phyloP scores from a whole-genome alignment of 2,888 invertebrate genomes.

The Orthosia cruda region DNA sequence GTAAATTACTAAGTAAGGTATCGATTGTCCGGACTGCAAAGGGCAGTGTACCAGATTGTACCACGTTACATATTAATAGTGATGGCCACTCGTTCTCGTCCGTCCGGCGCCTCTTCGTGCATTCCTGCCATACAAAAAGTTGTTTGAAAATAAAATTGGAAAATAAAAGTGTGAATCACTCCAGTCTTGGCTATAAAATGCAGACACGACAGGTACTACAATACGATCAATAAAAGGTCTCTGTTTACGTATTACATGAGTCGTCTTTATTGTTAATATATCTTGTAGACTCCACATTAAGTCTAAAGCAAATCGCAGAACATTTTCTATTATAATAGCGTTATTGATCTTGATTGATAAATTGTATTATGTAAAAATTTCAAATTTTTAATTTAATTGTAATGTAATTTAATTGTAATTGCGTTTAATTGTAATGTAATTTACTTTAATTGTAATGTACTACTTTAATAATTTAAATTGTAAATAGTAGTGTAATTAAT shows the following conservation, averaged over 20 bases:
- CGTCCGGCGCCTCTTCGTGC: slow-evolving; percentile 14
- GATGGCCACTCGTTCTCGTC: slow-evolving; percentile 54
- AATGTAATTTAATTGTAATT: too few relatives aligned
- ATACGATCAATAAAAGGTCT: slow-evolving; percentile 21
- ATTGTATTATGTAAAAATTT: too few relatives aligned
- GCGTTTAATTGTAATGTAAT: too few relatives aligned
- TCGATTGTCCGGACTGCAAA: slow-evolving; percentile 81
- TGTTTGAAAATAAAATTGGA: slow-evolving; percentile 30
- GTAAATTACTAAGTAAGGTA: slow-evolving; percentile 84
- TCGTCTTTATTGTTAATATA: slow-evolving; percentile 32
- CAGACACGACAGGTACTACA: slow-evolving; percentile 19
- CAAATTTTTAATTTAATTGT: too few relatives aligned
- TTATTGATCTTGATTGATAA: too few relatives aligned
- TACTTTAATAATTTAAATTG: too few relatives aligned
- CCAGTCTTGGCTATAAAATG: slow-evolving; percentile 38
- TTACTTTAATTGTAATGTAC: too few relatives aligned
- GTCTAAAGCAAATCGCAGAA: slow-evolving; percentile 11
- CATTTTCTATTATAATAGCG: slow-evolving; percentile 13
- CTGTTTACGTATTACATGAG: slow-evolving; percentile 31
- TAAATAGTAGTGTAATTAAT: too few relatives aligned
- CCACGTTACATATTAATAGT: slow-evolving; percentile 81
- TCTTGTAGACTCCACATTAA: slow-evolving; percentile 5
- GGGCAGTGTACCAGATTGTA: slow-evolving; percentile 82
- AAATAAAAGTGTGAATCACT: slow-evolving; percentile 25
- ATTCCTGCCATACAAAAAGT: slow-evolving; percentile 29